Evolutionary conservation across 1,140 invertebrate genomes (phyloP), one percentile per base, ranked within the genome.

Genomic region (Eurytemora carolleeae): DNA sequence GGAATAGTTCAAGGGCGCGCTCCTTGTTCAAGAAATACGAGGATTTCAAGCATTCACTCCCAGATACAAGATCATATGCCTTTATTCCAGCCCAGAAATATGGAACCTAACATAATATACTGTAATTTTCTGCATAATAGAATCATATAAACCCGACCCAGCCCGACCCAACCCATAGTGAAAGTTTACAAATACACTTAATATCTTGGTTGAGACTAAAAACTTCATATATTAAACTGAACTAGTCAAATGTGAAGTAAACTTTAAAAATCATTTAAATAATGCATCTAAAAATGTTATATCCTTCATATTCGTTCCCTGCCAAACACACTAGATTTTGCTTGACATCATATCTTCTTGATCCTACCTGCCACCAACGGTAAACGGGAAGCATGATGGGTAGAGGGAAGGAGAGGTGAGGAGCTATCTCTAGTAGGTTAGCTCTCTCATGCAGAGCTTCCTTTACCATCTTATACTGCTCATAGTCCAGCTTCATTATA

Each of bases 81-180:
- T 99, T 99, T 65, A 99, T 98, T 64, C 96, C 96, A 67, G 87
- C 82, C 92, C 92, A 98, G 70, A 84, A 98, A 70, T 98, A 99
- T 0, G 95, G 95, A 63, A 75, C 54, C 54, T 22, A 55, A 75
- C 71, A 66, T 67, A n/a, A n/a, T n/a, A n/a, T n/a, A n/a, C n/a
- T n/a, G n/a, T n/a, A n/a, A n/a, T n/a, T n/a, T n/a, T n/a, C n/a
- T n/a, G n/a, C n/a, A n/a, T n/a, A n/a, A n/a, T n/a, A n/a, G n/a
- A n/a, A n/a, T n/a, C n/a, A n/a, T n/a, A n/a, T n/a, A n/a, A n/a
- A n/a, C n/a, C n/a, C n/a, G n/a, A n/a, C n/a, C n/a, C n/a, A n/a
- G n/a, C n/a, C n/a, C n/a, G n/a, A n/a, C n/a, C n/a, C n/a, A n/a
- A n/a, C n/a, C n/a, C n/a, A n/a, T n/a, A n/a, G n/a, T n/a, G n/a